Conservation (phyloP, 1,140 invertebrate species). For the Zelostemma sp. region DNA sequence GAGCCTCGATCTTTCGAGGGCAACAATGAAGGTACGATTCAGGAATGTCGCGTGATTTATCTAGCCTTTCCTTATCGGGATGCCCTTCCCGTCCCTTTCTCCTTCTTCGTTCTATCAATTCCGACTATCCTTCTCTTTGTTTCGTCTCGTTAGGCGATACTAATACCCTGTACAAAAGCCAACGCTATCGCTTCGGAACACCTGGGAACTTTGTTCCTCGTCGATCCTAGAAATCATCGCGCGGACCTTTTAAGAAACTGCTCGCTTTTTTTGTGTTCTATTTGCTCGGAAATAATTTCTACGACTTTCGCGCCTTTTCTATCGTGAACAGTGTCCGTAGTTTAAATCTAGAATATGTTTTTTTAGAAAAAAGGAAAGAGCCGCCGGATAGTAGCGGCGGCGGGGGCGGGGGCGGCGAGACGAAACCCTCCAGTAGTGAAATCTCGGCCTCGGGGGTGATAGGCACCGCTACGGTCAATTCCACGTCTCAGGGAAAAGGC, state of each 20-base stretch:
- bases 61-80: slow-evolving; percentile 30
- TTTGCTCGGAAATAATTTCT: too few relatives aligned
- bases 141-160: slow-evolving; percentile 9
- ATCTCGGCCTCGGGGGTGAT: slow-evolving; percentile 65
- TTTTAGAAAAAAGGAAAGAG: slow-evolving; percentile 89
- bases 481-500: slow-evolving; percentile 73
- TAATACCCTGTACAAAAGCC: slow-evolving; percentile 6
- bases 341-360: slow-evolving; percentile 66
- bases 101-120: neutral
- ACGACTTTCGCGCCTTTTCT: too few relatives aligned
- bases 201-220: slow-evolving; percentile 1
- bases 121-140: neutral
- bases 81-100: neutral
- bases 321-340: slow-evolving; percentile 37
- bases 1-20: slow-evolving; percentile 1
- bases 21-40: slow-evolving; percentile 6
- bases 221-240: neutral
- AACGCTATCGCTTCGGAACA: slow-evolving; percentile 6
- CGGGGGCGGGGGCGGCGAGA: slow-evolving; percentile 75
- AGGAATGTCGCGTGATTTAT: slow-evolving; percentile 42
- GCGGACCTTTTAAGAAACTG: neutral
- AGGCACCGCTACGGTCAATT: slow-evolving; percentile 71
- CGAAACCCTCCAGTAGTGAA: slow-evolving; percentile 79
- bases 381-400: slow-evolving; percentile 75
- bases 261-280: too few relatives aligned